A percentile compares a stretch with the other conserved stretches of the same genome.
phyloP scores from a whole-genome alignment of 2,113 vertebrate genomes.

The Synodontis membranacea region DNA sequence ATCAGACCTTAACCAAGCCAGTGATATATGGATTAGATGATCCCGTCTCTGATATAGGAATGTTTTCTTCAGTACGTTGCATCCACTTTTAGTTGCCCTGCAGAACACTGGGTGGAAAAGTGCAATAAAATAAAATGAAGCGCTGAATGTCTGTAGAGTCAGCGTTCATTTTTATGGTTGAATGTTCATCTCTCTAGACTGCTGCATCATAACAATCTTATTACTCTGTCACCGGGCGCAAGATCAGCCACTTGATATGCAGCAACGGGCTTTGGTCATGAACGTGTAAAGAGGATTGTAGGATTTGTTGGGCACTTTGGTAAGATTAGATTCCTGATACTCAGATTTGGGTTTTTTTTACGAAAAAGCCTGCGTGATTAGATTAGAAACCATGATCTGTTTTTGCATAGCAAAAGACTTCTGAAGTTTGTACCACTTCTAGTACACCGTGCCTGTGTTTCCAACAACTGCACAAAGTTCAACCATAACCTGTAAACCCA shows the following conservation, averaged over 20 bases:
- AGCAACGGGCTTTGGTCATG: conserved; percentile 35
- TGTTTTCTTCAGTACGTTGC: neutral
- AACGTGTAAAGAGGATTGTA: conserved; percentile 39
- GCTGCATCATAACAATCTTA: conserved; percentile 27
- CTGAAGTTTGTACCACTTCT: neutral
- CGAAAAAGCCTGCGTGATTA: conserved; percentile 6
- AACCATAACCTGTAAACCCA: neutral
- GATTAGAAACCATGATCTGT: neutral
- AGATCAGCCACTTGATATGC: conserved; percentile 41
- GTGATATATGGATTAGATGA: conserved; percentile 28
- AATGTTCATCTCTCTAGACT: conserved; percentile 24
- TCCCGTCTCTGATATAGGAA: neutral
- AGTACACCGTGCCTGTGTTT: neutral
- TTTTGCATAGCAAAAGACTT: neutral
- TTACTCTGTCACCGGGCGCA: conserved; percentile 8
- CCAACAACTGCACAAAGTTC: neutral
- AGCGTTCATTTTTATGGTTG: conserved; percentile 18
- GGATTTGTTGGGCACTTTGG: conserved; percentile 36
- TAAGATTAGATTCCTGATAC: conserved; percentile 42
- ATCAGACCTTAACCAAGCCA: conserved; percentile 22
- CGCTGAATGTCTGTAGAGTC: conserved; percentile 5
- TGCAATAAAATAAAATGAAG: conserved; percentile 29
- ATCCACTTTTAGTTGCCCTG: neutral
- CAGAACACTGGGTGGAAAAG: neutral
- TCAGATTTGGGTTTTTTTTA: conserved; percentile 38